phyloP scores from a whole-genome alignment of 2,888 invertebrate species.

The Spilosoma lubricipeda region DNA sequence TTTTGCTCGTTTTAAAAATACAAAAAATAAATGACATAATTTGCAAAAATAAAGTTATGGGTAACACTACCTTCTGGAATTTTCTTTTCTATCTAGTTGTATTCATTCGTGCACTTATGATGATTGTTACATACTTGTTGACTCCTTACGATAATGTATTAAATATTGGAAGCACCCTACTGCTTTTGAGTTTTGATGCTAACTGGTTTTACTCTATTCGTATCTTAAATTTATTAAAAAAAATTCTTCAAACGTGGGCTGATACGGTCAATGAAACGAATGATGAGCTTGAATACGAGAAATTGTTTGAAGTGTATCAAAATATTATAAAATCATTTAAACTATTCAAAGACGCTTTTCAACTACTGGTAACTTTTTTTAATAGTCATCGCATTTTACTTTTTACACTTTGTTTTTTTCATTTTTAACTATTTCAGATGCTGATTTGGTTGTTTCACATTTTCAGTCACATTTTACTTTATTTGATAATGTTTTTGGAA shows the following conservation, averaged over 20 bases:
- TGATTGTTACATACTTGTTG: background rate
- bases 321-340: conserved; percentile 7
- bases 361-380: background rate
- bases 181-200: background rate
- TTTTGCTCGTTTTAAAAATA: background rate
- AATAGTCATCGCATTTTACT: background rate
- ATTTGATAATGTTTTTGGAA: background rate
- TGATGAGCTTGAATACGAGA: background rate
- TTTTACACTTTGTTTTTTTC: background rate
- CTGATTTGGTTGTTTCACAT: background rate
- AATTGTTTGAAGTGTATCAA: background rate
- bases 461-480: background rate
- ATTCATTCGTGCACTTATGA: background rate
- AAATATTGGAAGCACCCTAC: background rate
- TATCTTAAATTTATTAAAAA: conserved; percentile 6
- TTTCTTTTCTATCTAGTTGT: background rate
- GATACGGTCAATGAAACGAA: background rate
- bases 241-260: conserved; percentile 1
- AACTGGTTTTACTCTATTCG: conserved; percentile 6
- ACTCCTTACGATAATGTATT: background rate
- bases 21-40: background rate
- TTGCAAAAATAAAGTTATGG: background rate
- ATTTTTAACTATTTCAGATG: background rate
- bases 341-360: background rate
- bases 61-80: background rate